Conservation (phyloP, 1,140 invertebrate species). For the Bombus vancouverensis region DNA sequence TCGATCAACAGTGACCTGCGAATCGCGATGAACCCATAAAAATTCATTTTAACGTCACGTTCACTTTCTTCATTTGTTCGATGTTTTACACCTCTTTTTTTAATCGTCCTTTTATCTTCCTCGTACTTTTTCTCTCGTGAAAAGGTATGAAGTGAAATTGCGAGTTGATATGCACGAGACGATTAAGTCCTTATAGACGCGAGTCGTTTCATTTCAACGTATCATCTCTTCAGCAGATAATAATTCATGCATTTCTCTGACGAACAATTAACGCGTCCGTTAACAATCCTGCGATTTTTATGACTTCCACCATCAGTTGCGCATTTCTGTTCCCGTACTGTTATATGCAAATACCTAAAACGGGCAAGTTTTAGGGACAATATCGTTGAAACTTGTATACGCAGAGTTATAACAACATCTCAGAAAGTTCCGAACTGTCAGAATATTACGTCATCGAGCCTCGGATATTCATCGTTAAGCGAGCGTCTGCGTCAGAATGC, state of each 20-base stretch:
- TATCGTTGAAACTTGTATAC: not conserved
- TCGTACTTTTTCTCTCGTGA: not conserved
- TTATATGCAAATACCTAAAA: not conserved
- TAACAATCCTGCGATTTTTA: too few relatives aligned
- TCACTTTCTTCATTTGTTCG: not conserved
- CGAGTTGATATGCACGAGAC: not conserved
- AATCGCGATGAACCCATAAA: not conserved
- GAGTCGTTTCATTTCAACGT: not conserved
- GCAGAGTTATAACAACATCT: constrained; percentile 24
- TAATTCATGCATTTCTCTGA: too few relatives aligned
- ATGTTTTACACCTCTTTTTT: not conserved
- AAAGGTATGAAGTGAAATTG: not conserved
- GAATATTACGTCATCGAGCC: constrained; percentile 33
- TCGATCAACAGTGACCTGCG: not conserved
- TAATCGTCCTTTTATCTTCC: too few relatives aligned
- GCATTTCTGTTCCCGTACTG: too few relatives aligned
- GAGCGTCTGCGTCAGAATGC: constrained; percentile 32
- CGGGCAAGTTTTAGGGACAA: not conserved
- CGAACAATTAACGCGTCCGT: too few relatives aligned
- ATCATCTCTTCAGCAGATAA: not conserved
- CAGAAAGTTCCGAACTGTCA: constrained; percentile 13
- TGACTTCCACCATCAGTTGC: too few relatives aligned
- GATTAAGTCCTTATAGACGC: not conserved
- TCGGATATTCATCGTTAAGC: constrained; percentile 35
- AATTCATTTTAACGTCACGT: not conserved